A percentile compares a stretch with the other conserved stretches of the same genome.
These are phyloP conservation scores for Pterocles burchelli DNA, from an alignment of 2,113 vertebrate genomes.

Conservation along the genomic window DNA sequence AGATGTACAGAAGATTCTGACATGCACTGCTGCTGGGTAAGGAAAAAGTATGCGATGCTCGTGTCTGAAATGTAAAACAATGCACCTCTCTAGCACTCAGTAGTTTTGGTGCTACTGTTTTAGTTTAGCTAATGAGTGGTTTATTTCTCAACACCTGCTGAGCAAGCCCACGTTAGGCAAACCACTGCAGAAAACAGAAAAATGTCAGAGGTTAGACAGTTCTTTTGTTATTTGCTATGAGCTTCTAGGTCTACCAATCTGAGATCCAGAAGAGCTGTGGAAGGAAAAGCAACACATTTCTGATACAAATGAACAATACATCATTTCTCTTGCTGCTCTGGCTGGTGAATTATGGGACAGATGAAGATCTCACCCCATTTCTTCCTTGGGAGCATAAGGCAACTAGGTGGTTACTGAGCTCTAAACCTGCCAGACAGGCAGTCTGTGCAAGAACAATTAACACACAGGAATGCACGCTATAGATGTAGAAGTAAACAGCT, in stretches of 20 bases:
- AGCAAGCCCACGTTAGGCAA: background rate
- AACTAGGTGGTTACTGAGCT: background rate
- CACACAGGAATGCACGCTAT: background rate
- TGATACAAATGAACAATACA: background rate
- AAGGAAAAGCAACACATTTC: background rate
- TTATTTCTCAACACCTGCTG: background rate
- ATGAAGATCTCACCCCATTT: background rate
- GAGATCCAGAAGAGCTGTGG: background rate
- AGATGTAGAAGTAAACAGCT: background rate
- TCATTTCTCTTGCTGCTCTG: background rate
- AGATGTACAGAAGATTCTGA: background rate
- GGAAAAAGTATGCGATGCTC: background rate
- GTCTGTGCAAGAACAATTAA: background rate
- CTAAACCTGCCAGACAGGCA: background rate
- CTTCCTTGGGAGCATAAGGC: background rate
- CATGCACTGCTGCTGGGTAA: background rate
- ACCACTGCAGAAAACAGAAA: background rate
- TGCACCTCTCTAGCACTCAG: background rate
- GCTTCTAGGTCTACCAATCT: background rate
- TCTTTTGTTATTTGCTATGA: background rate
- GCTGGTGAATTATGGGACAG: background rate
- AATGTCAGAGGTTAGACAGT: background rate
- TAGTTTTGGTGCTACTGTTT: background rate
- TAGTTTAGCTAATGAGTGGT: background rate
- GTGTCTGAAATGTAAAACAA: background rate